Conservation (phyloP, 2,113 vertebrate genomes). For the Notarius lentiginosus region DNA sequence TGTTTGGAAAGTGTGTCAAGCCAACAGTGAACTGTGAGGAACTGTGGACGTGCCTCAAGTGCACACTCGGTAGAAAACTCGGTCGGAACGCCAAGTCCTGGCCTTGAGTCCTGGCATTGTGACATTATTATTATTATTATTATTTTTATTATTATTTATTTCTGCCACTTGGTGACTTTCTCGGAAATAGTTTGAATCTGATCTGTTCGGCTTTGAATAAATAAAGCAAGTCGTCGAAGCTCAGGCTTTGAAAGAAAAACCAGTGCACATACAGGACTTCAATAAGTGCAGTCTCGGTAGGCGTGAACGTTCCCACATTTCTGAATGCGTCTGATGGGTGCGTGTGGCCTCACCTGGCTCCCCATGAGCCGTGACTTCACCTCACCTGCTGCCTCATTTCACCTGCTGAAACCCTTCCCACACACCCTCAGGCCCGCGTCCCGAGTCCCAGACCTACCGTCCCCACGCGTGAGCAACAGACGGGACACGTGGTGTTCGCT, state of each 20-base stretch:
- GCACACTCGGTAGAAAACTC: neutral
- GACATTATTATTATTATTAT: neutral
- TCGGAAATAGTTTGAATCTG: neutral
- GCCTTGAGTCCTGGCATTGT: neutral
- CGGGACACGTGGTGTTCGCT: constrained; percentile 51
- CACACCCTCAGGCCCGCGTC: constrained; percentile 68
- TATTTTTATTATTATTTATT: neutral
- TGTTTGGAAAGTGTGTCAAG: neutral
- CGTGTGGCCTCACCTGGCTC: constrained; percentile 26
- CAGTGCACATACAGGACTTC: too few relatives aligned
- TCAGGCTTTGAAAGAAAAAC: neutral
- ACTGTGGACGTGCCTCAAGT: neutral
- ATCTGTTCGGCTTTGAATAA: constrained; percentile 7
- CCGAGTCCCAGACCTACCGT: constrained; percentile 57
- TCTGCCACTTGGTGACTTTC: neutral
- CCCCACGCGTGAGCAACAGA: neutral
- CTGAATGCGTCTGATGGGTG: neutral
- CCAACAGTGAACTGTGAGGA: neutral
- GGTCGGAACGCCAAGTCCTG: neutral
- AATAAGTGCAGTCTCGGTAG: neutral
- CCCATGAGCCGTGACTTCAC: constrained; percentile 70
- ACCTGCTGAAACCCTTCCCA: constrained; percentile 77
- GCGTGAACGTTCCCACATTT: neutral
- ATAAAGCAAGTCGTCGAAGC: neutral
- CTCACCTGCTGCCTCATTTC: constrained; percentile 72